Evolutionary conservation across 2,113 vertebrate species (phyloP).

Genomic region (Syrmaticus mikado): DNA sequence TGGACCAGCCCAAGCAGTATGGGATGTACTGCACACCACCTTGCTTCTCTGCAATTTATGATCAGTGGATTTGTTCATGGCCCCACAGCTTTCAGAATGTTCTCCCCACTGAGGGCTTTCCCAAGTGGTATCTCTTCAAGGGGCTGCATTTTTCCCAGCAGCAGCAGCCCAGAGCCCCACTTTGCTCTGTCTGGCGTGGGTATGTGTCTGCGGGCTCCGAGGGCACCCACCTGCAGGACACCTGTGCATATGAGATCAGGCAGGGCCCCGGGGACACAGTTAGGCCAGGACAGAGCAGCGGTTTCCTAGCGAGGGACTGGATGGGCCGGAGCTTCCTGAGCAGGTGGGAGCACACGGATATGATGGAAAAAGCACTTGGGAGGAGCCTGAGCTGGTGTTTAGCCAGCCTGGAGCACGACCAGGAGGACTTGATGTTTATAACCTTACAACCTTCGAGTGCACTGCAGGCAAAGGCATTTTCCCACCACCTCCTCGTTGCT

Average conservation of each 20-base stretch:
- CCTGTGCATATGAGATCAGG: background rate
- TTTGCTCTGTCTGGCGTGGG: conserved; percentile 2
- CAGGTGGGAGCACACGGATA: conserved; percentile 41
- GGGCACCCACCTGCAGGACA: background rate
- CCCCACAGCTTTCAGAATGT: background rate
- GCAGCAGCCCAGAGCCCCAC: background rate
- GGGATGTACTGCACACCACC: background rate
- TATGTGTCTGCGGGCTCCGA: background rate
- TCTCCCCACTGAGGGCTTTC: background rate
- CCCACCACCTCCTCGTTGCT: background rate
- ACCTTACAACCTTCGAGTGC: background rate
- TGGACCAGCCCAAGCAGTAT: background rate
- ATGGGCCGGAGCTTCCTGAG: conserved; percentile 20
- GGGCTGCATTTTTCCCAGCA: background rate
- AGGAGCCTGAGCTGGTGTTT: background rate
- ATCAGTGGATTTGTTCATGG: background rate
- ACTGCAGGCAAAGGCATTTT: conserved; percentile 37
- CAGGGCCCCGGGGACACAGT: background rate
- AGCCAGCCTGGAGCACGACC: background rate
- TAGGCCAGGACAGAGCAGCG: conserved; percentile 31
- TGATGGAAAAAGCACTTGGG: background rate
- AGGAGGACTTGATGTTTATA: background rate
- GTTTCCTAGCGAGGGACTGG: background rate
- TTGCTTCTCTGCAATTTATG: background rate
- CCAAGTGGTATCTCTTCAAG: background rate